Base-by-base conservation (phyloP, 2,113 vertebrate species). In the Puma concolor region DNA sequence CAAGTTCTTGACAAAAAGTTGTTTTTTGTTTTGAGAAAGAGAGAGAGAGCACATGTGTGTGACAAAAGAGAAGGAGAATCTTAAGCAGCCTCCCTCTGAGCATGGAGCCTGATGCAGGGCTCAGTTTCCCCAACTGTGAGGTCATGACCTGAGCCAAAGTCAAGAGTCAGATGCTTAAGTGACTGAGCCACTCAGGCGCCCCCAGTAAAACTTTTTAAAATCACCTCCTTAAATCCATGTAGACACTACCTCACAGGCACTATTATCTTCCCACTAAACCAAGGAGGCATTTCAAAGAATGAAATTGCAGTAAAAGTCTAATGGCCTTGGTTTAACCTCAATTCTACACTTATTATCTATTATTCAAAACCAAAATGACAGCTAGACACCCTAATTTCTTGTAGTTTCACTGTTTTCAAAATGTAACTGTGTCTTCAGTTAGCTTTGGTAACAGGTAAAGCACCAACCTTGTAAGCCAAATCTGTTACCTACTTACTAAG, bases 291-390 rank as follows among this genome's bases (percentile, higher is more conserved):
- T 48, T 1, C 23, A 94, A 95, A 54, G 91, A 63, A 67, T 67
- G 11, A 86, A 79, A 97, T 63, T n/a, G 84, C 67, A 60, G 0
- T 84, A 85, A 29, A 14, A 52, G 8, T 87, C 48, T 60, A 41
- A 50, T 69, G 31, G 17, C n/a, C 63, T 95, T 95, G 44, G 5
- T 7, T 77, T 77, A 2, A 90, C 72, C 38, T 76, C n/a, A 89
- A 57, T 67, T 97, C 44, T 89, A 50, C 48, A 41, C 8, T 52
- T 94, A 91, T 86, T 79, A 41, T 87, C 60, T 81, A 27, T 77
- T 33, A 92, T 81, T 95, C 38, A 64, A 85, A 91, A 82, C 3
- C 48, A 85, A 95, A 90, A 79, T 79, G 38, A 64, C n/a, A 87
- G 52, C 52, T 23, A 67, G 63, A 48, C 10, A 69, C 11, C 57